Evolutionary conservation across 2,113 vertebrate species (phyloP), one percentile per base, ranked within the genome.

Genomic region (Otocyon megalotis): DNA sequence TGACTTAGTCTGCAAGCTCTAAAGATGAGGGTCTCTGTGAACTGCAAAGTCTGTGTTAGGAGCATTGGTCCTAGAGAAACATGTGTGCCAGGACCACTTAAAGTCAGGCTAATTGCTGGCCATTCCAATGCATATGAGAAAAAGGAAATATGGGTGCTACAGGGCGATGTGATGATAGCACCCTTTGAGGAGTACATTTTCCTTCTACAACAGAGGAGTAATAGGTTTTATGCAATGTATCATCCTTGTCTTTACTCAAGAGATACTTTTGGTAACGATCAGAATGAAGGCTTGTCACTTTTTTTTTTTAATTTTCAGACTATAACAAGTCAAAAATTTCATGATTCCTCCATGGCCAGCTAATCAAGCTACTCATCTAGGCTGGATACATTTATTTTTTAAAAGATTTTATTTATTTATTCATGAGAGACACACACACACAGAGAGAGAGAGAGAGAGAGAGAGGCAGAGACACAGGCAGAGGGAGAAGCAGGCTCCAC

Each of bases 341-440:
- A 89, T 26, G 43, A 69, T 20, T 35, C 28, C 43, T 89, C 72
- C n/a, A 50, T 15, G 5, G 14, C 3, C 20, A 79, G 6, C 13
- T n/a, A 80, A 65, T 72, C 48, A 90, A 85, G 93, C 58, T 56
- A 86, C 7, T 84, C n/a, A 63, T 63, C n/a, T 95, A 48, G 43
- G 48, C 43, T 85, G 54, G 30, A 62, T 56, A 37, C 37, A 96
- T 71, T 72, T 63, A 60, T 43, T 7, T 43, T 43, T 43, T 43
- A 7, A 7, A 43, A 43, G 43, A 43, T 43, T 43, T 43, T 43
- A 43, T 43, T 43, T 7, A 43, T 43, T 43, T 43, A 43, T 43
- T 43, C 43, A 43, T 6, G 43, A 43, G 43, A 43, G 43, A 43
- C 43, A 43, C 43, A 43, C 43, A 43, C 4, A 43, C 5, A 43